Percentiles rank a stretch among this genome's conserved stretches.
These are phyloP conservation scores for Torymus auratus DNA, from an alignment of 2,888 invertebrate genomes.

Conservation along the genomic window DNA sequence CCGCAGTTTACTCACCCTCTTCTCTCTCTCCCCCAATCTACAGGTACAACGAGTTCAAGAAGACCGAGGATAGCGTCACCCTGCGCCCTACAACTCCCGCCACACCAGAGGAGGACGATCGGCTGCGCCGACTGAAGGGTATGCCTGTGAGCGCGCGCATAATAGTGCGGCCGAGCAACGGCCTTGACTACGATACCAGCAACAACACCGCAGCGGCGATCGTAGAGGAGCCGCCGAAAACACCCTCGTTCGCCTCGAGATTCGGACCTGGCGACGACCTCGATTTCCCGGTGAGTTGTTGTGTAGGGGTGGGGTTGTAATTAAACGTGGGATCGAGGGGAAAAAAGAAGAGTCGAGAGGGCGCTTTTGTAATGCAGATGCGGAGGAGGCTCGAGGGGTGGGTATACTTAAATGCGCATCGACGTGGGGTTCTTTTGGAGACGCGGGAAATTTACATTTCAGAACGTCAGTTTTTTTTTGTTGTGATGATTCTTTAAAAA, in stretches of 20 bases:
- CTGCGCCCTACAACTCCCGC: neutral
- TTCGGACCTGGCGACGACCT: constrained; percentile 59
- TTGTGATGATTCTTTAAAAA: too few relatives aligned
- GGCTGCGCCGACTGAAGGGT: neutral
- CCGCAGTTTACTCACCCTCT: too few relatives aligned
- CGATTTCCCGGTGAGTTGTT: constrained; percentile 67
- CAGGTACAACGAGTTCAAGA: constrained; percentile 44
- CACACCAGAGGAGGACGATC: constrained; percentile 12
- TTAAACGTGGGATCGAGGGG: too few relatives aligned
- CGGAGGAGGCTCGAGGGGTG: too few relatives aligned
- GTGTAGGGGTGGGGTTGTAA: too few relatives aligned
- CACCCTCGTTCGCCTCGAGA: constrained; percentile 54
- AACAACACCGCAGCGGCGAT: neutral
- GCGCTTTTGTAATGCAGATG: too few relatives aligned
- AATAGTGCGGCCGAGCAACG: constrained; percentile 61
- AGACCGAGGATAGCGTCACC: neutral
- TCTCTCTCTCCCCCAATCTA: neutral
- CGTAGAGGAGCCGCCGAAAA: neutral
- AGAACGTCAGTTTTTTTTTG: too few relatives aligned
- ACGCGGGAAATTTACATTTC: too few relatives aligned
- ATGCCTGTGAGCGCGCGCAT: constrained; percentile 70
- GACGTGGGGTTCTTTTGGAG: too few relatives aligned
- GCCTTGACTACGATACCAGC: too few relatives aligned
- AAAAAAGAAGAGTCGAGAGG: too few relatives aligned
- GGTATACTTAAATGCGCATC: too few relatives aligned